phyloP scores from a whole-genome alignment of 2,797 vertebrate genomes.

The Phrynocephalus guinanensis region DNA sequence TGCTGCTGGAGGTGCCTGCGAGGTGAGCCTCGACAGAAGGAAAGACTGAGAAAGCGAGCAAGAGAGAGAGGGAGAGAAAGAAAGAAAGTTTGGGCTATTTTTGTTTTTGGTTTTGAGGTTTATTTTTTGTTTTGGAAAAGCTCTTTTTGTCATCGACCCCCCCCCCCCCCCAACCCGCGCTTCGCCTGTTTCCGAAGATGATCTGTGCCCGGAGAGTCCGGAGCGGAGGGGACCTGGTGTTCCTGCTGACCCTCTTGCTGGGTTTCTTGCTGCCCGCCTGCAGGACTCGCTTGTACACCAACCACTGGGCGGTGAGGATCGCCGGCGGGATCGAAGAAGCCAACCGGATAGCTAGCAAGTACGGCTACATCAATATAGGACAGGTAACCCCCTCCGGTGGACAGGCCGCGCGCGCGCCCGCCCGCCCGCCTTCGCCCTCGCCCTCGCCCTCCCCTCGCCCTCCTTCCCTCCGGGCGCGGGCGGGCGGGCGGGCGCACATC shows the following conservation, averaged over 20 bases:
- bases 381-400: conserved; percentile 85
- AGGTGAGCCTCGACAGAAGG: conserved; percentile 56
- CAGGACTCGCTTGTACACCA: conserved; percentile 94
- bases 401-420: neutral
- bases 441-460: no score
- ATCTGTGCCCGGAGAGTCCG: conserved; percentile 78
- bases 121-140: no score
- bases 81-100: conserved; percentile 44
- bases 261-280: conserved; percentile 87
- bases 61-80: conserved; percentile 53
- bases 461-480: neutral
- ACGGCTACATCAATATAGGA: conserved; percentile 97
- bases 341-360: conserved; percentile 93
- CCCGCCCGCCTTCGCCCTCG: no score
- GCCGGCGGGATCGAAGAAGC: conserved; percentile 88
- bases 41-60: conserved; percentile 20
- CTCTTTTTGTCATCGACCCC: neutral
- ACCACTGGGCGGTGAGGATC: conserved; percentile 99
- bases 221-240: conserved; percentile 79
- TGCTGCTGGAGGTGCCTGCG: conserved; percentile 53
- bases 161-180: no score
- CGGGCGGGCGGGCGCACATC: neutral
- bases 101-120: neutral
- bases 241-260: conserved; percentile 87
- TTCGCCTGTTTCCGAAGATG: conserved; percentile 71